phyloP scores from a whole-genome alignment of 2,113 vertebrate genomes.

The Neopipo cinnamomea region DNA sequence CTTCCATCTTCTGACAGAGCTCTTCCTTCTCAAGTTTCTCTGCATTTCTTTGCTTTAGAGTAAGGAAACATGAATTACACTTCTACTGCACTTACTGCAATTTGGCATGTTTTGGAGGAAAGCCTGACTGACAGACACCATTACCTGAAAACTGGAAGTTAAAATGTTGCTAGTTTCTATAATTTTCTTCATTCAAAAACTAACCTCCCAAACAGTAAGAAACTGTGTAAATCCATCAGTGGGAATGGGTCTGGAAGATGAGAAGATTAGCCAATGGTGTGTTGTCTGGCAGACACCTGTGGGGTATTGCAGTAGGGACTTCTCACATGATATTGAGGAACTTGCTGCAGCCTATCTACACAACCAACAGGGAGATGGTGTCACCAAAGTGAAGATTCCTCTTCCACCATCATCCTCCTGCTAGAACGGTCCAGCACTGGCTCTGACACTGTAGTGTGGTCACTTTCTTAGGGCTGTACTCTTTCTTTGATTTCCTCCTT shows the following conservation, averaged over 20 bases:
- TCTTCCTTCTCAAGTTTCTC: not conserved
- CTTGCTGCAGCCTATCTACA: not conserved
- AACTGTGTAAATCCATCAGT: not conserved
- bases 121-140: not conserved
- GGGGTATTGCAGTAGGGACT: fast-evolving
- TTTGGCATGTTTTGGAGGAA: not conserved
- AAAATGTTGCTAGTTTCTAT: not conserved
- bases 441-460: not conserved
- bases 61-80: not conserved
- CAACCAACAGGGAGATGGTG: not conserved
- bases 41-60: not conserved
- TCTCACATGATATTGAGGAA: not conserved
- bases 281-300: not conserved
- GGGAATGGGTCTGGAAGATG: not conserved
- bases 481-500: not conserved
- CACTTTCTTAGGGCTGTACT: not conserved
- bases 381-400: not conserved
- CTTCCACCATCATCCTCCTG: not conserved
- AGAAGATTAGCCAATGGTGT: not conserved
- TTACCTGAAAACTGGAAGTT: not conserved
- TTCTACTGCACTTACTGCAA: not conserved
- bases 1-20: not conserved
- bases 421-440: fast-evolving
- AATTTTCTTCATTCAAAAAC: not conserved
- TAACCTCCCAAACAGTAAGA: not conserved